These are phyloP conservation scores for Australoheros scitulus DNA, from an alignment of 2,113 vertebrate genomes.

Conservation along the genomic window DNA sequence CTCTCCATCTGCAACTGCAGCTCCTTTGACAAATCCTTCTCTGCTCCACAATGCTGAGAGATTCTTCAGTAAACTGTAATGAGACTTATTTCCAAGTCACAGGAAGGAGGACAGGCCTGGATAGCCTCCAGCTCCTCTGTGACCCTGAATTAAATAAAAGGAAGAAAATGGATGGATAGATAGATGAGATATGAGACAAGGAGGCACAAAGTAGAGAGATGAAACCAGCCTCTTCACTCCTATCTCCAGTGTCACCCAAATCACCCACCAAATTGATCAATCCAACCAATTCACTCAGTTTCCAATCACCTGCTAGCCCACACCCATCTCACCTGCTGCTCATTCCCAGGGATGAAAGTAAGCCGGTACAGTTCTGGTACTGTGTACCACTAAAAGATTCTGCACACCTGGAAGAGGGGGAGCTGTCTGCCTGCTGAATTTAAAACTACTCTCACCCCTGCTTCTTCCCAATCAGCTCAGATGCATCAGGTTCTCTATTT, in stretches of 20 bases:
- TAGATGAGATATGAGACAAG: background rate
- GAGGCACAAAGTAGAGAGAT: background rate
- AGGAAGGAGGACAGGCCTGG: rapidly evolving
- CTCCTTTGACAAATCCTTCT: background rate
- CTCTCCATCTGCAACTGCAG: background rate
- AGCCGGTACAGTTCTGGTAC: too few species aligned
- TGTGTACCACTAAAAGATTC: too few species aligned
- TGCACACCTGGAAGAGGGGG: too few species aligned
- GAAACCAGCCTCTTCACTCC: background rate
- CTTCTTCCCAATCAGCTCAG: background rate
- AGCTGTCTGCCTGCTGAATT: too few species aligned
- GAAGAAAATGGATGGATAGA: background rate
- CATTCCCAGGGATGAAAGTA: background rate
- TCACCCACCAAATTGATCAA: background rate
- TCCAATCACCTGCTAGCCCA: background rate
- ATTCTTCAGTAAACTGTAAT: background rate
- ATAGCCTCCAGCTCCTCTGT: background rate
- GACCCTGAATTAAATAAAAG: background rate
- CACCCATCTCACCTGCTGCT: background rate
- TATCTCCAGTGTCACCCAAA: background rate
- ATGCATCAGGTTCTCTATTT: background rate
- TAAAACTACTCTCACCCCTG: background rate
- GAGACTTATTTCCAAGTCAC: background rate
- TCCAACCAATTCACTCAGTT: background rate
- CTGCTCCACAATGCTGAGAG: background rate